A percentile compares a stretch with the other conserved stretches of the same genome.
These are phyloP conservation scores for Odontesthes bonariensis DNA, from an alignment of 2,113 vertebrate genomes.

Conservation along the genomic window DNA sequence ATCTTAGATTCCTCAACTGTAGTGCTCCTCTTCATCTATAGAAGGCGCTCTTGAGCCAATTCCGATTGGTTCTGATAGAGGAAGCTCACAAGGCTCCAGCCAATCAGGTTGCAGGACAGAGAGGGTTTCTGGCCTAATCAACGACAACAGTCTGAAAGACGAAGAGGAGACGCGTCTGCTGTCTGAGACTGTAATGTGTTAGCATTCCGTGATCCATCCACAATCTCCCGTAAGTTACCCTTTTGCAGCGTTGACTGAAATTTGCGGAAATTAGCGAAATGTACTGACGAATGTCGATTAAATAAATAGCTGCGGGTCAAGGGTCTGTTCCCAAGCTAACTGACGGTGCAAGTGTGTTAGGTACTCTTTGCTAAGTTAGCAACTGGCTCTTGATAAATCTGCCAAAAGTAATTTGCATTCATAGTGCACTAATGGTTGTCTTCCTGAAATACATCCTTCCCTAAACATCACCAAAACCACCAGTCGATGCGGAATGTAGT, in stretches of 20 bases:
- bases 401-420: not conserved
- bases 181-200: accelerated
- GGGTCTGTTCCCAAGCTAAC: slow-evolving; percentile 56
- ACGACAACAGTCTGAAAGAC: slow-evolving; percentile 64
- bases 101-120: slow-evolving; percentile 61
- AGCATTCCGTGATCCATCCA: accelerated
- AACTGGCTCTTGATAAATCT: slow-evolving; percentile 12
- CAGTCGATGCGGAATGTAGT: not conserved
- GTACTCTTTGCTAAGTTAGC: slow-evolving; percentile 10
- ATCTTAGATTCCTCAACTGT: not conserved
- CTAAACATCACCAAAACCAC: not conserved
- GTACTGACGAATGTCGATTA: accelerated
- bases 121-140: slow-evolving; percentile 64
- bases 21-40: not conserved
- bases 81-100: slow-evolving; percentile 25
- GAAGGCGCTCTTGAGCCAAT: not conserved
- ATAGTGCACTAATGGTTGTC: not conserved
- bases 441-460: not conserved
- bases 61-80: not conserved
- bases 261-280: not conserved
- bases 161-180: slow-evolving; percentile 46
- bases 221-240: slow-evolving; percentile 34
- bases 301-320: slow-evolving; percentile 41
- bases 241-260: accelerated
- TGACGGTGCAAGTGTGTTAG: slow-evolving; percentile 6